Evolutionary conservation across 1,140 invertebrate genomes (phyloP), one percentile per base, ranked within the genome.

Genomic region (Limonius californicus): DNA sequence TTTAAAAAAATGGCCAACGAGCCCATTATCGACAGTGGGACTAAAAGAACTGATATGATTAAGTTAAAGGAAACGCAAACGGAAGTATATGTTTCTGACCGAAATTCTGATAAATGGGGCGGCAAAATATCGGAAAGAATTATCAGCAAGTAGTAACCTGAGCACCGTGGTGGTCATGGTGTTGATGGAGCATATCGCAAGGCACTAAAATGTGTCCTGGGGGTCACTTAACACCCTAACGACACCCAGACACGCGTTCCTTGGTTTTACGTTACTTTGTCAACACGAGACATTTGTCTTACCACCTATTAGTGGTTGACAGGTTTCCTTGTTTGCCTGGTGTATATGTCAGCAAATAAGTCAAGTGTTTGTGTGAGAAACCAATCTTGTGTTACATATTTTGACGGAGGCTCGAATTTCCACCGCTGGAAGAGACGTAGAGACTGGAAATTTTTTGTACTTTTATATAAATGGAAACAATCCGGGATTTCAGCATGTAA

Each of bases 281-380:
- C 63, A 64, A 64, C 59, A 59, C 16, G n/a, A 61, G 59, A 57
- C 58, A 64, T 64, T 64, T 64, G 63, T 64, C 63, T 64, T 61
- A 42, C 12, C 47, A 42, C 53, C 58, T 64, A 60, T 64, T 64
- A 64, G 54, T 19, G 19, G 54, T 56, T 64, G 63, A 64, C 63
- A 64, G 54, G 63, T 60, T 64, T 54, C 45, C 6, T 50, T 50
- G 45, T 50, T 50, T 50, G 45, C 19, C 11, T 50, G 45, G 45
- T 50, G 45, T 50, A 19, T 19, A 50, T 50, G 45, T 50, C 45
- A 6, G 45, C 16, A 50, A 50, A 50, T 14, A 50, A 50, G 45
- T 50, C 45, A 50, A 50, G 45, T 50, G 16, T 50, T 50, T 50
- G 35, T 14, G n/a, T 12, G 16, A 50, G 45, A 50, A 50, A 19